Evolutionary conservation across 1,140 invertebrate species (phyloP).

Genomic region (Chironomus striatipennis): DNA sequence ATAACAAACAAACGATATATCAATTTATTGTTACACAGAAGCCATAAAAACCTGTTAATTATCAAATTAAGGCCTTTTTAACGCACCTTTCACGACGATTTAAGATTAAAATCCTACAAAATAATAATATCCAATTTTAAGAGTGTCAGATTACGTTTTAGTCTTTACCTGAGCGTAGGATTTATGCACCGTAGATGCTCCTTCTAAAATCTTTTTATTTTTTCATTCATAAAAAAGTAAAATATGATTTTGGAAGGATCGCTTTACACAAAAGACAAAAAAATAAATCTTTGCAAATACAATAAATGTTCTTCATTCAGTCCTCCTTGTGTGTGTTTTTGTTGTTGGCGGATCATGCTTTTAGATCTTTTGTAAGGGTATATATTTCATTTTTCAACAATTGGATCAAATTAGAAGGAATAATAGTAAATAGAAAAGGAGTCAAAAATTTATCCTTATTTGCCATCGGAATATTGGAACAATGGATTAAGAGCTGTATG

Average conservation of each 20-base stretch:
- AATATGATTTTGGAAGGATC: background rate
- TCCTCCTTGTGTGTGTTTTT: constrained; percentile 2
- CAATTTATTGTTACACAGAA: background rate
- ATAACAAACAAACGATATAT: constrained; percentile 7
- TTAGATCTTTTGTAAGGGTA: background rate
- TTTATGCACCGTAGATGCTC: constrained; percentile 2
- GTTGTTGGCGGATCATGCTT: constrained; percentile 18
- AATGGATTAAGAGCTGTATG: background rate
- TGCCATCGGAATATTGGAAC: background rate
- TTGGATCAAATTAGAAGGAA: constrained; percentile 21
- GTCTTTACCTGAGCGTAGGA: background rate
- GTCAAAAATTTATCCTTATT: background rate
- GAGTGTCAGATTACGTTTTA: background rate
- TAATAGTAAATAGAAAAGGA: constrained; percentile 22
- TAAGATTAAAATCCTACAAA: background rate
- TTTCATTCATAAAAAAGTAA: background rate
- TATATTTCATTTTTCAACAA: constrained; percentile 19
- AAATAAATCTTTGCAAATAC: background rate
- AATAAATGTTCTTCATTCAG: background rate
- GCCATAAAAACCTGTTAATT: constrained; percentile 5
- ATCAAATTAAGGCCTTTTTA: constrained; percentile 16
- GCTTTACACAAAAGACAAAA: background rate
- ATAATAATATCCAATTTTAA: background rate
- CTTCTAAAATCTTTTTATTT: background rate
- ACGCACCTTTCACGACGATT: background rate